A percentile compares a stretch with the other conserved stretches of the same genome.
phyloP scores from a whole-genome alignment of 2,113 vertebrate species.

The Tympanuchus pallidicinctus region DNA sequence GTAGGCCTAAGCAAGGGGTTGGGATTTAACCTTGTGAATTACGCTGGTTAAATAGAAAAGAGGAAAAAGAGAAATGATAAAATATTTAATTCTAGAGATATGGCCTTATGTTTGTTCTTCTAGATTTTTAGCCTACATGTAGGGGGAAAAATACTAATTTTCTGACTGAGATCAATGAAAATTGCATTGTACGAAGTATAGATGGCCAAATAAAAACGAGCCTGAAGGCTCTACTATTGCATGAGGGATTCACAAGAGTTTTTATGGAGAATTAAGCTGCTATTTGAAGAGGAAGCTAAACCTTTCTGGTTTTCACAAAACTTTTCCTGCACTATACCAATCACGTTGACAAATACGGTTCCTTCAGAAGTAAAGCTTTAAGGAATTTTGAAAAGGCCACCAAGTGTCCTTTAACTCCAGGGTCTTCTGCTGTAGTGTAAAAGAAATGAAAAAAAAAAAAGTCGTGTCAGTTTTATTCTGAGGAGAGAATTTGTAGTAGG shows the following conservation, averaged over 20 bases:
- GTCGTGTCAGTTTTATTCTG: neutral
- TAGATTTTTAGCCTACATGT: neutral
- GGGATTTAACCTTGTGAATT: neutral
- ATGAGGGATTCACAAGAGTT: neutral
- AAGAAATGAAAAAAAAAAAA: neutral
- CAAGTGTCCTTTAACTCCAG: neutral
- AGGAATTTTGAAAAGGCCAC: neutral
- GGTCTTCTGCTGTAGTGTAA: neutral
- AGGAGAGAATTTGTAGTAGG: neutral
- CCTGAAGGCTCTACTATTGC: neutral
- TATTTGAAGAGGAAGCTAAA: neutral
- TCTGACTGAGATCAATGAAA: neutral
- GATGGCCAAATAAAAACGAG: neutral
- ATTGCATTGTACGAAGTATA: neutral
- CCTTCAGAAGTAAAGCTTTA: neutral
- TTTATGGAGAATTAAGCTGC: neutral
- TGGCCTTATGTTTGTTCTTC: neutral
- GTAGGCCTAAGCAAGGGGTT: neutral
- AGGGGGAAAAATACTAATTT: neutral
- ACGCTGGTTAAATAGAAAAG: neutral
- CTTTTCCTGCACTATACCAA: neutral
- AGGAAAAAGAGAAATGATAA: neutral
- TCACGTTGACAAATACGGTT: neutral
- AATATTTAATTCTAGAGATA: neutral
- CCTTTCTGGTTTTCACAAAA: neutral